Evolutionary conservation across 2,113 vertebrate species (phyloP).

Genomic region (Tursiops truncatus): DNA sequence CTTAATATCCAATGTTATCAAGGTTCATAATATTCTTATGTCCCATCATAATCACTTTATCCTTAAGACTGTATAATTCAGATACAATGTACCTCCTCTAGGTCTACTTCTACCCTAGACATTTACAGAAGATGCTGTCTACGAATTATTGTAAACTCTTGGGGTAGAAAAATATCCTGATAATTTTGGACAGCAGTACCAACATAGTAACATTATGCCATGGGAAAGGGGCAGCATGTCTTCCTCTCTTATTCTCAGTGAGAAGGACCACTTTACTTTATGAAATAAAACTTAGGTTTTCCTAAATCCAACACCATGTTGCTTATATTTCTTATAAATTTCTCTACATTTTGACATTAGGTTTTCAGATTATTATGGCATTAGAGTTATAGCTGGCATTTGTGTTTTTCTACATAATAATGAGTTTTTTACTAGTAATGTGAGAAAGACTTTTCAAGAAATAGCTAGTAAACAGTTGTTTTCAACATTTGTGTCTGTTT

Average conservation of each 20-base stretch:
- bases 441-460: background rate
- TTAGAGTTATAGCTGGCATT: background rate
- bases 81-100: background rate
- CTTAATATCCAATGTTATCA: background rate
- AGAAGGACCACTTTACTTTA: background rate
- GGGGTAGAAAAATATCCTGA: background rate
- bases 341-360: background rate
- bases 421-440: background rate
- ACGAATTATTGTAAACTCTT: background rate
- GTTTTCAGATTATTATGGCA: background rate
- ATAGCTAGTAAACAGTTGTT: background rate
- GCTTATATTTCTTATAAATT: background rate
- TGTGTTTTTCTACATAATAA: background rate
- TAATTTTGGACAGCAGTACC: background rate
- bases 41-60: background rate
- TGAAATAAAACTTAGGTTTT: background rate
- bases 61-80: background rate
- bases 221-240: background rate
- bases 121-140: background rate
- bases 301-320: background rate
- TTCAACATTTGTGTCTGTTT: background rate
- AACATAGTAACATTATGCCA: accelerated
- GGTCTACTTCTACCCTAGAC: background rate
- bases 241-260: background rate
- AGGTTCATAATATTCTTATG: background rate